These are phyloP conservation scores for Pharmacophagus antenor DNA, from an alignment of 2,888 invertebrate species.

Conservation along the genomic window DNA sequence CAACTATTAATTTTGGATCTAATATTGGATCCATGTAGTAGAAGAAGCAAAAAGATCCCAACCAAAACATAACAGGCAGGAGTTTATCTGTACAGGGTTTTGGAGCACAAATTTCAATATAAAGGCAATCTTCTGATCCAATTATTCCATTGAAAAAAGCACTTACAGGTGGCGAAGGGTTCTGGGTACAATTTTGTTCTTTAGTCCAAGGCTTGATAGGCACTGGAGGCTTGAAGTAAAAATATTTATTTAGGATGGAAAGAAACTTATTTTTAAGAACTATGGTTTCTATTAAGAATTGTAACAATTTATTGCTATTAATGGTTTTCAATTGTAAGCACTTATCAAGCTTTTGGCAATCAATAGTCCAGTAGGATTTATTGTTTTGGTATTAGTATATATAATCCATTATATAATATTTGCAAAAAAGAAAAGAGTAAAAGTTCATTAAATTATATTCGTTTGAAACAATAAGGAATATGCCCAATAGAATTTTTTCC, in stretches of 20 bases:
- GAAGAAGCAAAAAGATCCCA: slow-evolving; percentile 62
- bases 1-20: slow-evolving; percentile 59
- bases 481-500: too few relatives aligned
- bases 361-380: too few relatives aligned
- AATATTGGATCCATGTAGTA: slow-evolving; percentile 50
- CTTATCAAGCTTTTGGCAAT: too few relatives aligned
- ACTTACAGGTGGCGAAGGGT: slow-evolving; percentile 45
- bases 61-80: slow-evolving; percentile 77
- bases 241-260: not conserved
- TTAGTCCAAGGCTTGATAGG: slow-evolving; percentile 50
- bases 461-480: too few relatives aligned
- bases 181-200: slow-evolving; percentile 56
- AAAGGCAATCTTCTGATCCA: slow-evolving; percentile 73
- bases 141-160: slow-evolving; percentile 32
- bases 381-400: too few relatives aligned
- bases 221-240: slow-evolving; percentile 60
- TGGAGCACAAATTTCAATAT: slow-evolving; percentile 62
- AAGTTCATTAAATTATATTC: too few relatives aligned
- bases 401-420: too few relatives aligned
- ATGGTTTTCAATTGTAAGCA: too few relatives aligned
- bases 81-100: slow-evolving; percentile 52
- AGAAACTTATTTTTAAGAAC: too few relatives aligned
- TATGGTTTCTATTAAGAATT: too few relatives aligned
- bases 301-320: too few relatives aligned
- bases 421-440: too few relatives aligned